Base-by-base conservation (phyloP, 1,140 invertebrate genomes). In the Drosophila nebulosa region DNA sequence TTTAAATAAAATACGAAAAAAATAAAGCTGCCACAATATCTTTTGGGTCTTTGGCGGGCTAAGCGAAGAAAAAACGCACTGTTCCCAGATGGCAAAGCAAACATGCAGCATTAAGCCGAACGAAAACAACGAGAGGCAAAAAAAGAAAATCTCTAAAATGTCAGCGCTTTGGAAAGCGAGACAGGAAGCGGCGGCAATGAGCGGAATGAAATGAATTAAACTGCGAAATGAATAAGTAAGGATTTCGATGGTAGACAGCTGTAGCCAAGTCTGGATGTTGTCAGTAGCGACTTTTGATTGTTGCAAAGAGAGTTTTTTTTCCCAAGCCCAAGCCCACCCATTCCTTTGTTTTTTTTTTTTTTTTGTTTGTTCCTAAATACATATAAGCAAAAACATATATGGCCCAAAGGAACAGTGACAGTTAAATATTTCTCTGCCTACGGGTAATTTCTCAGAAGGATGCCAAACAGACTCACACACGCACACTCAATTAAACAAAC, bases 281-380 rank as follows among this genome's bases (percentile, higher is more conserved):
- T 75, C 72, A 75, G 73, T 69, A 63, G 73, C 72, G 64, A 76
- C 73, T 76, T 76, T 76, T 76, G 73, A 76, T 63, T 69, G 59
- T 75, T 56, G 18, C 63, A 72, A 67, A 24, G 50, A 18, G 46
- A 42, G 35, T 21, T 35, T 70, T 71, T 4, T n/a, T 12, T 32
- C 30, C 10, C 30, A 32, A 4, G 9, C 30, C 30, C 24, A 3
- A 24, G 2, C 18, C 16, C 32, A n/a, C 51, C 18, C 53, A 30
- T 51, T 46, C 18, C n/a, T n/a, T n/a, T n/a, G 10, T 30, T 30
- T 30, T 30, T 2, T 1, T 9, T 26, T 32, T 53, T 36, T 58
- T 4, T 53, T 27, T 58, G 50, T 27, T 51, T 50, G 35, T 46
- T 21, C 67, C 39, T 46, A 71, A 46, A 63, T 68, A 55, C 32